Percentiles rank a stretch among this genome's conserved stretches.
phyloP scores from a whole-genome alignment of 2,888 invertebrate species.

The Drosophila borealis region DNA sequence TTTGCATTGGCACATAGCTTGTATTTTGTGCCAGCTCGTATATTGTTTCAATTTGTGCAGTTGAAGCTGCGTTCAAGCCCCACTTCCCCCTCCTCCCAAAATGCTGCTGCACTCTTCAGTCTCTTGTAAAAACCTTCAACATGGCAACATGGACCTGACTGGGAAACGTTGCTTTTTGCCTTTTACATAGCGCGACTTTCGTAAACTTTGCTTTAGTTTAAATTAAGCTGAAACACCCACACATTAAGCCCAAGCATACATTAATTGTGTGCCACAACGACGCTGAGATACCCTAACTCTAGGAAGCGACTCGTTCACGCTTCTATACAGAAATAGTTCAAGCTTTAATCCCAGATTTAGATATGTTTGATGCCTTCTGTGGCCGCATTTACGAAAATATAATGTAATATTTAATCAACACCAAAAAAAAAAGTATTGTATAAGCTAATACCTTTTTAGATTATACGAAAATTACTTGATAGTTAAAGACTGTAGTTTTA shows the following conservation, averaged over 20 bases:
- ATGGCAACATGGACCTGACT: background rate
- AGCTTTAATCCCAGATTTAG: no score
- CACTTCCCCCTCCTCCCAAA: no score
- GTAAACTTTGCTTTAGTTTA: slow-evolving; percentile 46
- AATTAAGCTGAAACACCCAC: slow-evolving; percentile 36
- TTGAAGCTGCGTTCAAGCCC: slow-evolving; percentile 3
- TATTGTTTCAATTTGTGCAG: slow-evolving; percentile 39
- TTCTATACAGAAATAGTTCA: no score
- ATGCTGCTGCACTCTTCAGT: background rate
- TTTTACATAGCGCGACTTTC: slow-evolving; percentile 36
- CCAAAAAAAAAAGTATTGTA: no score
- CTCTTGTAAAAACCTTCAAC: slow-evolving; percentile 35
- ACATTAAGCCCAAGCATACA: background rate
- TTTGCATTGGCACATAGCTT: slow-evolving; percentile 34
- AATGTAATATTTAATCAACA: no score
- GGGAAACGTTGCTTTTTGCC: slow-evolving; percentile 17
- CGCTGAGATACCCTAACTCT: slow-evolving; percentile 1
- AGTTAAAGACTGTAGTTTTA: no score
- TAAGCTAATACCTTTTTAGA: no score
- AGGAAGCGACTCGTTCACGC: no score
- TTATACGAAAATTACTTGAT: no score
- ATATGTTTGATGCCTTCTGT: no score
- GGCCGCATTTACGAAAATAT: no score
- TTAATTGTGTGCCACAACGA: background rate
- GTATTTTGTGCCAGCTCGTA: slow-evolving; percentile 9